Conservation (phyloP, 2,113 vertebrate genomes). For the Pitta sordida region DNA sequence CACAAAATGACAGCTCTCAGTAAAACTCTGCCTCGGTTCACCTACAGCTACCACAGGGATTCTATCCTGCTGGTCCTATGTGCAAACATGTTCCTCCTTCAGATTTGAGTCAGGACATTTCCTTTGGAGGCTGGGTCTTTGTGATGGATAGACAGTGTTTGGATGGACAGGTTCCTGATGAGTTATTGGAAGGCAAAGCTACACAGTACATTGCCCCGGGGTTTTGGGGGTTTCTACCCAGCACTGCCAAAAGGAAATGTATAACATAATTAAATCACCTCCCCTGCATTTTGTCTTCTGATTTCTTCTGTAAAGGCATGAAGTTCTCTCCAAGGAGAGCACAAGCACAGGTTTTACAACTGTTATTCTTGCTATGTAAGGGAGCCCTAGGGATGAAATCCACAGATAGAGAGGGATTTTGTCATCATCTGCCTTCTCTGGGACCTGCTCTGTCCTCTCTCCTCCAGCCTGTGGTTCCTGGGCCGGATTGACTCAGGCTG, state of each 20-base stretch:
- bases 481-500: not conserved
- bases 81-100: not conserved
- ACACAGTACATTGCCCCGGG: not conserved
- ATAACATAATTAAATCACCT: not conserved
- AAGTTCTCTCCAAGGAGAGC: not conserved
- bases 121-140: not conserved
- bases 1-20: not conserved
- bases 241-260: not conserved
- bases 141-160: not conserved
- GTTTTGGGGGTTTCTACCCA: not conserved
- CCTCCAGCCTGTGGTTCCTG: not conserved
- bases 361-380: not conserved
- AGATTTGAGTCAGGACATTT: not conserved
- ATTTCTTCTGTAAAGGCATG: not conserved
- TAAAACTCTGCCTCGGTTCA: not conserved
- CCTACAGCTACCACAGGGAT: too few relatives aligned
- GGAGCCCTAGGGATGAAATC: not conserved
- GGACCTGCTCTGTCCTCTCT: not conserved
- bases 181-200: not conserved
- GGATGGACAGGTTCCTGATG: not conserved
- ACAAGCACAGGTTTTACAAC: not conserved
- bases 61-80: not conserved
- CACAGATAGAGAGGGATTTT: not conserved
- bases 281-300: not conserved
- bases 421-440: accelerated